A percentile compares a stretch with the other conserved stretches of the same genome.
phyloP scores from a whole-genome alignment of 2,113 vertebrate genomes.

The Crotalus horridus region DNA sequence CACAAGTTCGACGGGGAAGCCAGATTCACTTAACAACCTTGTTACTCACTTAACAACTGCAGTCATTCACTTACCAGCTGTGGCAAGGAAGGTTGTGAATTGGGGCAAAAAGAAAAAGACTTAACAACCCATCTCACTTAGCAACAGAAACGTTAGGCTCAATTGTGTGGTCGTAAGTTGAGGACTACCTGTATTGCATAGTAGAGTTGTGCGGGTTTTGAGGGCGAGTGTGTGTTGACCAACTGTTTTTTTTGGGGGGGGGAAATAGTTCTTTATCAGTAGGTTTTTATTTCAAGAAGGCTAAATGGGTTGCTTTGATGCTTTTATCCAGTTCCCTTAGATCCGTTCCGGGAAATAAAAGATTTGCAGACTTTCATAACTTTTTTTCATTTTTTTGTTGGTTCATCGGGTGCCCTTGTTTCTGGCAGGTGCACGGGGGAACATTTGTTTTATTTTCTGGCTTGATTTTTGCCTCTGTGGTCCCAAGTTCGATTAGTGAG shows the following conservation, averaged over 20 bases:
- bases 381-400: constrained; percentile 28
- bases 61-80: neutral
- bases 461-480: constrained; percentile 9
- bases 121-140: neutral
- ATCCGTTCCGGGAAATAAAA: constrained; percentile 42
- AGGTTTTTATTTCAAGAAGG: constrained; percentile 48
- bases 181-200: neutral
- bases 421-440: constrained; percentile 26
- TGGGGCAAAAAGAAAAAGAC: neutral
- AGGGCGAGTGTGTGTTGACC: neutral
- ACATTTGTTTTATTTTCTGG: neutral
- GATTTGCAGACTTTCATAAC: neutral
- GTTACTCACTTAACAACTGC: neutral
- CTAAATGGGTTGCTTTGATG: constrained; percentile 27
- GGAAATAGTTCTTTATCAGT: constrained; percentile 29
- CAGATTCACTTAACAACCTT: neutral
- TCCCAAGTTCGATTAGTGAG: constrained; percentile 38
- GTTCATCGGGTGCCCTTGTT: constrained; percentile 41
- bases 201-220: neutral
- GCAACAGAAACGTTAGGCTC: neutral
- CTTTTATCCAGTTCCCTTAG: constrained; percentile 46
- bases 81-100: neutral
- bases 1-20: neutral
- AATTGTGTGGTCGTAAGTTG: neutral
- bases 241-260: neutral